phyloP scores from a whole-genome alignment of 2,113 vertebrate genomes.

The Gymnarchus niloticus region DNA sequence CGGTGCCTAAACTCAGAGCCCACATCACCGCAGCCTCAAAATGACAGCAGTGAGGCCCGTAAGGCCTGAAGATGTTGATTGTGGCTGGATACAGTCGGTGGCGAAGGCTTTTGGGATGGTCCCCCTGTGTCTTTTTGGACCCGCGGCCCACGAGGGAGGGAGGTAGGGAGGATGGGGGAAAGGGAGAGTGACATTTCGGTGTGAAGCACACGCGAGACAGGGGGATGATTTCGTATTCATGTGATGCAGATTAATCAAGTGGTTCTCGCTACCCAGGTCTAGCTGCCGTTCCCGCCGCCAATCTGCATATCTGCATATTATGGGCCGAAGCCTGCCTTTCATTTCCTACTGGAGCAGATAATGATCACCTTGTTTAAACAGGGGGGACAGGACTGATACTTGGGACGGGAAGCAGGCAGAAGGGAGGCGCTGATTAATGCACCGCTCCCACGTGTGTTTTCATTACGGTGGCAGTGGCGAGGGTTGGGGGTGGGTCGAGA shows the following conservation, averaged over 20 bases:
- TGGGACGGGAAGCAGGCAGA: constrained; percentile 43
- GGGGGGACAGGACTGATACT: constrained; percentile 74
- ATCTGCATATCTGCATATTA: constrained; percentile 95
- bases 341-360: constrained; percentile 97
- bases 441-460: constrained; percentile 30
- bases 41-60: no score
- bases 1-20: background rate
- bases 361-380: constrained; percentile 86
- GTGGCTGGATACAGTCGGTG: no score
- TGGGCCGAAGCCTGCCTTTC: constrained; percentile 79
- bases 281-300: constrained; percentile 72
- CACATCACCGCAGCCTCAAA: background rate
- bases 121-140: background rate
- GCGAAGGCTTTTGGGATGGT: no score
- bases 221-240: constrained; percentile 81
- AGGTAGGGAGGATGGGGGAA: constrained; percentile 12
- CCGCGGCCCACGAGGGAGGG: constrained; percentile 31
- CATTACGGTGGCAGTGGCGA: constrained; percentile 35
- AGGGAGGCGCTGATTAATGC: constrained; percentile 50
- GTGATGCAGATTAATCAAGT: constrained; percentile 85
- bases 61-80: no score
- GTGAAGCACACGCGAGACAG: constrained; percentile 60
- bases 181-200: constrained; percentile 67
- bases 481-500: background rate
- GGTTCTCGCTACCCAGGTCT: constrained; percentile 69